phyloP scores from a whole-genome alignment of 2,888 invertebrate species.

The Sycophila texana region DNA sequence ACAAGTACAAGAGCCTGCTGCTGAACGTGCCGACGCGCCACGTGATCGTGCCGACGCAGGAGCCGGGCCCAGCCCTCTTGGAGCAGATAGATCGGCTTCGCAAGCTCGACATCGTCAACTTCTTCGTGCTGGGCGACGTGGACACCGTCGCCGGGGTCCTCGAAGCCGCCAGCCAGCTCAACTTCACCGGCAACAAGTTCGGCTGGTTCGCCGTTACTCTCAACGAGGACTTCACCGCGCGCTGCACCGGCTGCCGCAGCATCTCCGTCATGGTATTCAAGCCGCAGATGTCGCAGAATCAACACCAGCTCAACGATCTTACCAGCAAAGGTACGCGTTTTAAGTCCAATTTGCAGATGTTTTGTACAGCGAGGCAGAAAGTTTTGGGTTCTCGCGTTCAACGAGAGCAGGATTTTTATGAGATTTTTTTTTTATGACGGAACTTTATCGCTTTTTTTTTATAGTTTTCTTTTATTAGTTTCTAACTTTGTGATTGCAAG shows the following conservation, averaged over 20 bases:
- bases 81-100: slow-evolving; percentile 85
- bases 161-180: slow-evolving; percentile 83
- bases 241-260: slow-evolving; percentile 85
- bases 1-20: slow-evolving; percentile 93
- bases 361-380: too few relatives aligned
- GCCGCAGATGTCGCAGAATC: slow-evolving; percentile 83
- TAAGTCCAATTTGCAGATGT: too few relatives aligned
- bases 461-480: too few relatives aligned
- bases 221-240: slow-evolving; percentile 82
- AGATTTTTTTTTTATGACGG: too few relatives aligned
- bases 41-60: slow-evolving; percentile 84
- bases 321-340: slow-evolving; percentile 57
- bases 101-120: slow-evolving; percentile 91
- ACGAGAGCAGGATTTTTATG: too few relatives aligned
- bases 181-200: slow-evolving; percentile 88
- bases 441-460: too few relatives aligned
- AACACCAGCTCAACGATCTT: slow-evolving; percentile 75
- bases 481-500: too few relatives aligned
- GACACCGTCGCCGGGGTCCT: slow-evolving; percentile 84
- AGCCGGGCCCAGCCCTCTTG: slow-evolving; percentile 78
- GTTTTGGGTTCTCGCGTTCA: too few relatives aligned
- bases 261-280: slow-evolving; percentile 86
- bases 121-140: slow-evolving; percentile 88
- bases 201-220: slow-evolving; percentile 92
- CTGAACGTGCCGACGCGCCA: slow-evolving; percentile 94